Evolutionary conservation across 2,888 invertebrate species (phyloP).

Genomic region (Drosophila subsilvestris): DNA sequence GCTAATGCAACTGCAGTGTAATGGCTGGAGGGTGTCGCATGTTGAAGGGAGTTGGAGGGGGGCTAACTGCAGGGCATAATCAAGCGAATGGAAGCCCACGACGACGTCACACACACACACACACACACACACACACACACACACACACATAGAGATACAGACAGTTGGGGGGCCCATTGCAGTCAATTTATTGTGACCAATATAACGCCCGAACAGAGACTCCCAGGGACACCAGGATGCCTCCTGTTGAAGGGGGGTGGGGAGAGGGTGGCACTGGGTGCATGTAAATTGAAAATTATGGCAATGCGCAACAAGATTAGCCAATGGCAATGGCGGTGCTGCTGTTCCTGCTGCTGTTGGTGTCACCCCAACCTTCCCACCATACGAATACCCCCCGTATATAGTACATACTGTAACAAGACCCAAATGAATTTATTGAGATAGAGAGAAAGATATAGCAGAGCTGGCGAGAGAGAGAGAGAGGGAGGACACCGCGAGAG

Average conservation of each 20-base stretch:
- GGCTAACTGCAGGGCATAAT: constrained; percentile 57
- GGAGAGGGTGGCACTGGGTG: constrained; percentile 29
- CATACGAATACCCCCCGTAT: background rate
- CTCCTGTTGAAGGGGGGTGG: background rate
- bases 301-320: constrained; percentile 80
- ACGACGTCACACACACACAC: constrained; percentile 17
- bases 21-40: background rate
- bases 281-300: constrained; percentile 78
- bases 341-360: constrained; percentile 10
- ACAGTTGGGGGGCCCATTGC: constrained; percentile 46
- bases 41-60: background rate
- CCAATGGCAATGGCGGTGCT: constrained; percentile 41
- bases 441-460: constrained; percentile 16
- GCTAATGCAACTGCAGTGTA: constrained; percentile 71
- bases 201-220: constrained; percentile 47
- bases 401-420: constrained; percentile 27
- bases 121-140: background rate
- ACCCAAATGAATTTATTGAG: constrained; percentile 71
- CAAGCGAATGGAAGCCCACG: constrained; percentile 62
- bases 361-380: constrained; percentile 11
- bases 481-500: constrained; percentile 35
- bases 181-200: constrained; percentile 54
- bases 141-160: background rate
- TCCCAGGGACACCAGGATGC: constrained; percentile 8
- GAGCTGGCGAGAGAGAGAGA: background rate